Conservation (phyloP, 2,888 invertebrate genomes). For the Artemia sinica region DNA sequence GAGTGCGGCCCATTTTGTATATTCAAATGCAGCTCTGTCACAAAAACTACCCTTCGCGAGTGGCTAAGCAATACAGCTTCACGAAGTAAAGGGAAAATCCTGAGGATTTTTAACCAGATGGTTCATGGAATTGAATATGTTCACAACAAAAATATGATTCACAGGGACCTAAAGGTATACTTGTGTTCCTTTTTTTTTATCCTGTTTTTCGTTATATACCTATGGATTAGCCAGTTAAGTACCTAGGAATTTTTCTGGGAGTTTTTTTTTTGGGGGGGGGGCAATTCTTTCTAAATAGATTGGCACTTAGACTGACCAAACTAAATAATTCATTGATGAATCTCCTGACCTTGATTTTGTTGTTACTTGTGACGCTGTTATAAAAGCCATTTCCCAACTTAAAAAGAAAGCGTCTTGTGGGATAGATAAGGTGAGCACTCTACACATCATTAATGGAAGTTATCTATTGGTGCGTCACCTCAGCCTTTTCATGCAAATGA, state of each 20-base stretch:
- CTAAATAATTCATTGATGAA: too few species aligned
- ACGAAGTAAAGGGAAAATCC: conserved; percentile 33
- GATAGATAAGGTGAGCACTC: too few species aligned
- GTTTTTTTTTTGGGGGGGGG: background rate
- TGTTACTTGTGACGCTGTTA: too few species aligned
- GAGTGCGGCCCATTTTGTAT: conserved; percentile 46
- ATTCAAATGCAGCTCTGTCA: conserved; percentile 96
- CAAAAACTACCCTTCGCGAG: conserved; percentile 68
- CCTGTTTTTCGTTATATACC: too few species aligned
- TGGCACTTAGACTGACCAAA: background rate
- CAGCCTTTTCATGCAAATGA: too few species aligned
- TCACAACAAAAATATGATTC: conserved; percentile 70
- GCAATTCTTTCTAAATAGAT: background rate
- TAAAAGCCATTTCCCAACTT: too few species aligned
- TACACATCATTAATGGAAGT: too few species aligned
- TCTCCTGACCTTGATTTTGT: too few species aligned
- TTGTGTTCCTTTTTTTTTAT: conserved; percentile 21
- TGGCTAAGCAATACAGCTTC: conserved; percentile 44
- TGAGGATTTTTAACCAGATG: conserved; percentile 68
- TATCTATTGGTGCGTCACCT: too few species aligned
- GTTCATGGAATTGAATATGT: conserved; percentile 89
- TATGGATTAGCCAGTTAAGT: too few species aligned
- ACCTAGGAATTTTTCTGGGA: too few species aligned
- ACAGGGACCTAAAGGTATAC: conserved; percentile 76
- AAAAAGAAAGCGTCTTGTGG: too few species aligned